Evolutionary conservation across 1,140 invertebrate genomes (phyloP), one percentile per base, ranked within the genome.

Genomic region (Aethina tumida): DNA sequence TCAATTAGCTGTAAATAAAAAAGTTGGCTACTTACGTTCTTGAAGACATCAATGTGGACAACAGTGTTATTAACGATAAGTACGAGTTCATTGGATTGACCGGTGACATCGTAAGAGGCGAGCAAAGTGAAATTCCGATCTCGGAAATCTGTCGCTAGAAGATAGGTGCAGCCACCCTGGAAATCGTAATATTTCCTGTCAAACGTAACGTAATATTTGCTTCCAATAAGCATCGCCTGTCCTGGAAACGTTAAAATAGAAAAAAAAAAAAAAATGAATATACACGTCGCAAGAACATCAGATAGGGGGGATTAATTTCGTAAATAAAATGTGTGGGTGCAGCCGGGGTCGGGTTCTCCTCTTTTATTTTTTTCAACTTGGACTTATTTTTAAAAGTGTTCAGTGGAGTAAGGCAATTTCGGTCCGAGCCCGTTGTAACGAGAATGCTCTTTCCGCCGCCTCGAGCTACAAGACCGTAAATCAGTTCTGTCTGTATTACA

Each of bases 201-300:
- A 53, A 88, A 90, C 2, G 85, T 89, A 22, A 80, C 69, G 49
- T 76, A 81, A 56, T 88, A 75, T 18, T 76, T 71, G 0, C 68
- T 62, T 2, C 81, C 82, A 29, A 78, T 68, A 7, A 91, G 65
- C 49, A 79, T 67, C 2, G 78, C 77, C 51, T 76, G 70, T 20
- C 74, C 79, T 81, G 45, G 27, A 68, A n/a, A n/a, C n/a, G n/a
- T n/a, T n/a, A n/a, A n/a, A n/a, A n/a, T n/a, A n/a, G n/a, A n/a
- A 69, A 19, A 16, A 16, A 21, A 30, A 10, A 14, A 37, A 25
- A 33, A 5, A 32, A 25, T 39, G 26, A 36, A 36, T 13, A 26
- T 36, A 35, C 25, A 2, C 13, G 15, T 34, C 10, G 20, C 22
- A 5, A 25, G 6, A 36, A 16, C 15, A 13, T 4, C 16, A 10